Conservation (phyloP, 2,888 invertebrate species). For the Monoplex corrugatus region DNA sequence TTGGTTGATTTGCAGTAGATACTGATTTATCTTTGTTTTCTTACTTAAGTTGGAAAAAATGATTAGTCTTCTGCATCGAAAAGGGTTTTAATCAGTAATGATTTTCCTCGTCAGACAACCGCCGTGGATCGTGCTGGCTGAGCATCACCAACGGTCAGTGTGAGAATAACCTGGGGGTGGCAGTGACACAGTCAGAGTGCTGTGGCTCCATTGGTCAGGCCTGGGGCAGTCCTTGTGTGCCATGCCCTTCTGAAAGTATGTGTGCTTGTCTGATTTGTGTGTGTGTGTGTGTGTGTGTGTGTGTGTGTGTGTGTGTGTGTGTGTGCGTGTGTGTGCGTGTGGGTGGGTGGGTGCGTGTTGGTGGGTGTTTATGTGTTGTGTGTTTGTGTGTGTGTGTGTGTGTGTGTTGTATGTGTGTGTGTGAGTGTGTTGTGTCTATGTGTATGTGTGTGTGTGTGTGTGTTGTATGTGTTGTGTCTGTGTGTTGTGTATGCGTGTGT, state of each 20-base stretch:
- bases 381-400: not conserved
- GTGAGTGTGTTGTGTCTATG: too few relatives aligned
- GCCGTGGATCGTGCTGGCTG: conserved; percentile 93
- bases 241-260: conserved; percentile 86
- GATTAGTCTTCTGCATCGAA: too few relatives aligned
- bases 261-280: not conserved
- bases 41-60: too few relatives aligned
- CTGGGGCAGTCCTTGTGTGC: conserved; percentile 93
- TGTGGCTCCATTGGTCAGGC: conserved; percentile 92
- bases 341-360: not conserved
- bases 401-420: conserved; percentile 19
- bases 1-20: too few relatives aligned
- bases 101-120: conserved; percentile 87
- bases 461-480: not conserved
- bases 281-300: conserved; percentile 8
- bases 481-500: conserved; percentile 10
- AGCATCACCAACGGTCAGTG: conserved; percentile 90
- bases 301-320: conserved; percentile 14
- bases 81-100: too few relatives aligned
- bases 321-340: not conserved
- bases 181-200: conserved; percentile 90
- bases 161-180: conserved; percentile 89
- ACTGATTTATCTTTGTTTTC: too few relatives aligned
- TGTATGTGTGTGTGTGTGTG: not conserved
- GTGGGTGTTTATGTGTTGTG: not conserved